Base-by-base conservation (phyloP, 2,888 invertebrate species). In the Crocallis elinguaria region DNA sequence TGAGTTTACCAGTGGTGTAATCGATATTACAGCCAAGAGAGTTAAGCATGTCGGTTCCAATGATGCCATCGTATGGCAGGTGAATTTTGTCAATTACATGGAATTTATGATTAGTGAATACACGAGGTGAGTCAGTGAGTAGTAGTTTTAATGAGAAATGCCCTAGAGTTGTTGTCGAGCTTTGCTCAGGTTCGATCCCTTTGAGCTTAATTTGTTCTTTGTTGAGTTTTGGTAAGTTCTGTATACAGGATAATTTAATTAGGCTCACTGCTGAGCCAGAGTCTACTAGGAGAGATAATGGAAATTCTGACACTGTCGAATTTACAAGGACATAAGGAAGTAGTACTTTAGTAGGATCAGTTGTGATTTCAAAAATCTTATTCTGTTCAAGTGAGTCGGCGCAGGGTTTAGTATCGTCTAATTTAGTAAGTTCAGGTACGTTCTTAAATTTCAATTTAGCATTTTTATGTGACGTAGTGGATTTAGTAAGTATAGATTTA, bases 21-120 rank as follows among this genome's bases (percentile, higher is more conserved):
- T 67, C 49, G 2, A 70, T 65, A 0, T 49, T 54, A 11, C 62
- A 60, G 11, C 29, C 23, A n/a, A 44, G 41, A 3, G 14, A 3
- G 21, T 23, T 57, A 0, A 62, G 43, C 0, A 66, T 16, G 14
- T 69, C 66, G 4, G 48, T 45, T 0, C 66, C 63, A 0, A 66
- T 60, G 8, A 64, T 66, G 8, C 64, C 66, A 32, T 67, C 65
- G 36, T 64, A 66, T 6, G 64, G 58, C 11, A 67, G 32, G 14
- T 59, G 33, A 13, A 62, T 52, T 0, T 54, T 3, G 0, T 57
- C 23, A 9, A 62, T 43, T 1, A 67, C 57, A 19, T 69, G 66
- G 16, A 66, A 33, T 33, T 14, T 33, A 9, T 16, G 16, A 27
- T 6, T 21, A 6, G 21, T 21, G 9, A 6, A 16, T 2, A 33